Evolutionary conservation across 2,888 invertebrate species (phyloP), one percentile per base, ranked within the genome.

Genomic region (Andrena fulva): DNA sequence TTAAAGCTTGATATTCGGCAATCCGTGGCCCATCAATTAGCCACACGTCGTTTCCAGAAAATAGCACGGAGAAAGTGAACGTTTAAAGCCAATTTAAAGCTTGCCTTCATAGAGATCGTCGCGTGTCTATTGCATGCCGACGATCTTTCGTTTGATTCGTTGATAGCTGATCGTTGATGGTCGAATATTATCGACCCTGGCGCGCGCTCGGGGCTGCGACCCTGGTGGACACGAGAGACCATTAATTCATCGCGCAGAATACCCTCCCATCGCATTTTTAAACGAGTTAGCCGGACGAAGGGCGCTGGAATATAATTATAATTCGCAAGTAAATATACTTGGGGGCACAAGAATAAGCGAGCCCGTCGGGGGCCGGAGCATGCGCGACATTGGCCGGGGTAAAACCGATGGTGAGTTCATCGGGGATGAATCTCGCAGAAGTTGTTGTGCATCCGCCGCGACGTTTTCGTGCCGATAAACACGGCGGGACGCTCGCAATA

Each of bases 401-500:
- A 72, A 77, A 33, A 60, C 24, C 50, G 64, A 48, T 66, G 79
- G 67, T 67, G 52, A 77, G 71, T 82, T 82, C 69, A 74, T 59
- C 76, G 80, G 73, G 67, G 86, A 78, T 80, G 60, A 63, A 80
- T 76, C 78, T 80, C 56, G 50, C 77, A 86, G 86, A 86, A 78
- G 74, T 82, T 73, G 66, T 71, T 54, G 82, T 81, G 82, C 59
- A 42, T 62, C 76, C 67, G 42, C 67, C 70, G 71, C 72, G 52
- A 66, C 70, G 50, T 20, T 54, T 48, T 75, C 71, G 52, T 24
- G 52, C 48, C 48, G 68, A 68, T 66, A 42, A 56, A 3, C 35
- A 8, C 48, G 24, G 2, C 27, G 60, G 42, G 73, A 66, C 60
- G 10, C 70, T 50, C 20, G 52, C 12, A 7, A 62, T 6, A 33